Conservation (phyloP, 2,113 vertebrate species). For the Pontoporia blainvillei region DNA sequence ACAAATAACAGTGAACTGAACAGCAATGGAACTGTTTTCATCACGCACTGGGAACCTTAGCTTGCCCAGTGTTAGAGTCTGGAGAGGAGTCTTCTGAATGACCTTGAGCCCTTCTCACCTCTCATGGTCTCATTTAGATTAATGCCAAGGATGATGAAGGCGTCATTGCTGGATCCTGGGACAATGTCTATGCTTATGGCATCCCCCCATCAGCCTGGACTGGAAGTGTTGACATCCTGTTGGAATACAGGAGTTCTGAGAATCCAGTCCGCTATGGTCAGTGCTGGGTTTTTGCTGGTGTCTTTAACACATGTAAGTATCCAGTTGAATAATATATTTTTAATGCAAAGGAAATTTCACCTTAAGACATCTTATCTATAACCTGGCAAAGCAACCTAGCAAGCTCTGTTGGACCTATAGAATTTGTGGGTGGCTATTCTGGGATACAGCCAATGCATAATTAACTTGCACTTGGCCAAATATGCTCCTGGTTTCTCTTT, state of each 20-base stretch:
- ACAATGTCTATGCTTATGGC: slow-evolving; percentile 87
- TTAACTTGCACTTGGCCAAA: slow-evolving; percentile 51
- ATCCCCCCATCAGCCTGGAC: slow-evolving; percentile 96
- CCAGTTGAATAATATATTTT: neutral
- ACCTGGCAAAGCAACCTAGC: neutral
- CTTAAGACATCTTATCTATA: slow-evolving; percentile 2
- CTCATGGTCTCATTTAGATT: slow-evolving; percentile 79
- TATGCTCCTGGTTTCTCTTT: slow-evolving; percentile 38
- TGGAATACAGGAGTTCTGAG: slow-evolving; percentile 84
- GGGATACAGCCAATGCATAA: slow-evolving; percentile 36
- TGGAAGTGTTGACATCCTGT: slow-evolving; percentile 93
- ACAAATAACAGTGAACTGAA: neutral
- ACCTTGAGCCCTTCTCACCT: neutral
- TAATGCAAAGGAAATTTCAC: slow-evolving; percentile 33
- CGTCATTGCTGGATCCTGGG: slow-evolving; percentile 93
- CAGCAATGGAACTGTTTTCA: neutral
- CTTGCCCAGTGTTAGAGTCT: neutral
- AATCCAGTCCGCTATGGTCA: slow-evolving; percentile 91
- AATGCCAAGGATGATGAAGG: slow-evolving; percentile 93
- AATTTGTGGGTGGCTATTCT: slow-evolving; percentile 54
- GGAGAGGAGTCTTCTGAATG: neutral
- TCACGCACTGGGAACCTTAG: neutral
- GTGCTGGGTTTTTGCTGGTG: slow-evolving; percentile 97
- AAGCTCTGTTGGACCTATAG: neutral
- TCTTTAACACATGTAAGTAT: slow-evolving; percentile 95